Evolutionary conservation across 2,113 vertebrate species (phyloP), one percentile per base, ranked within the genome.

Genomic region (Xenopus borealis): DNA sequence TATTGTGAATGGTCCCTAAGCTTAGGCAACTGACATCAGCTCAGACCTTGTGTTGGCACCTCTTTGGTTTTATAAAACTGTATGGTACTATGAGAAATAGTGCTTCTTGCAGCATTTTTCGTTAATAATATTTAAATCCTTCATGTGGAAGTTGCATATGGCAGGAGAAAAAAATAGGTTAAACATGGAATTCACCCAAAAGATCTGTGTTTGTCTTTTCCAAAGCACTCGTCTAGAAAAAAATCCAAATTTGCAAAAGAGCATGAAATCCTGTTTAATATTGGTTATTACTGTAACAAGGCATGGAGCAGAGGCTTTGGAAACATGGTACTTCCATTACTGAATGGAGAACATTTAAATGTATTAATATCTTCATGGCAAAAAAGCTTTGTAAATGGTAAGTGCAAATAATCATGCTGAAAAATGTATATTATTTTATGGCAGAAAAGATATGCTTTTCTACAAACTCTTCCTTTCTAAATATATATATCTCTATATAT

Each of bases 291-390:
- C 62, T 19, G 61, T 64, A 55, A 33, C 47, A 23, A 30, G 47
- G 62, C 23, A 72, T 64, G 59, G 65, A 19, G 50, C 47, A 50
- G 3, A 27, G 30, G 47, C 30, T 47, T 33, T 44, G 12, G 33
- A 65, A n/a, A 72, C 62, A 65, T 45, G 71, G 12, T 62, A 72
- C 58, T 72, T 72, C 59, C 61, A 63, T 72, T 72, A 72, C 46
- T 18, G 59, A 19, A n/a, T n/a, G 2, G 61, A 72, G 46, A 40
- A 64, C 33, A 46, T 62, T 46, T 50, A 20, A 46, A 72, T 65
- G 53, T 65, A 72, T 72, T 72, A 72, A 72, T 65, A 64, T 44
- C 61, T 19, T n/a, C 50, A 65, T 20, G 46, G 59, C 45, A 45
- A 61, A 50, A 52, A 30, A 64, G 47, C 59, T 30, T 46, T 50